A percentile compares a stretch with the other conserved stretches of the same genome.
phyloP scores from a whole-genome alignment of 1,140 invertebrate species.

The Aphis gossypii region DNA sequence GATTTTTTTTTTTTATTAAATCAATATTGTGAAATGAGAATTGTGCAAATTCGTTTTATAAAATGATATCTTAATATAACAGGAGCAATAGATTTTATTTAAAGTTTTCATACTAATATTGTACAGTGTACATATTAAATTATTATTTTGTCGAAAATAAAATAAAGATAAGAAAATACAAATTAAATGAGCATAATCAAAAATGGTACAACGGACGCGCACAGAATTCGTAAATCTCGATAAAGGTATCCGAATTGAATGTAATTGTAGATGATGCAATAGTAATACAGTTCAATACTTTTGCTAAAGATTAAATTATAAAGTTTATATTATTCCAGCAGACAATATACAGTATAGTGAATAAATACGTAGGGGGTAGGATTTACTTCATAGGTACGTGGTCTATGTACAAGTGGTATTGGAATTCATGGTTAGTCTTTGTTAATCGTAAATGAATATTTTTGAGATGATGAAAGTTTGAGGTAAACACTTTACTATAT shows the following conservation, averaged over 20 bases:
- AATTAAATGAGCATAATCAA: constrained; percentile 10
- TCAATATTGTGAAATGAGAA: neutral
- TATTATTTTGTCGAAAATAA: neutral
- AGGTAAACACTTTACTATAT: neutral
- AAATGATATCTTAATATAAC: neutral
- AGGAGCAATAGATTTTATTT: neutral
- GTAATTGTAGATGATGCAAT: neutral
- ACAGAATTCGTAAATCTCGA: constrained; percentile 21
- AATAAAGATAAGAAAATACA: neutral
- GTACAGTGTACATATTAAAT: neutral
- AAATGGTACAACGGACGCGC: neutral
- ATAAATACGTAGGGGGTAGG: neutral
- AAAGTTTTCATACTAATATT: neutral
- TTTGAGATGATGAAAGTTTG: neutral
- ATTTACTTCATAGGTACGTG: too few species aligned
- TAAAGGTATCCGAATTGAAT: constrained; percentile 4
- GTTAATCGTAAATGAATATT: neutral
- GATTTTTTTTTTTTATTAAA: neutral
- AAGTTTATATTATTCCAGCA: neutral
- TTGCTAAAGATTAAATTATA: neutral
- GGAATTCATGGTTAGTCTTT: neutral
- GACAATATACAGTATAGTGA: neutral
- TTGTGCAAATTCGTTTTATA: neutral
- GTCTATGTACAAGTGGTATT: neutral
- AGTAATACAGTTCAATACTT: neutral